These are phyloP conservation scores for Melitaea athalia DNA, from an alignment of 2,888 invertebrate genomes.

Conservation along the genomic window DNA sequence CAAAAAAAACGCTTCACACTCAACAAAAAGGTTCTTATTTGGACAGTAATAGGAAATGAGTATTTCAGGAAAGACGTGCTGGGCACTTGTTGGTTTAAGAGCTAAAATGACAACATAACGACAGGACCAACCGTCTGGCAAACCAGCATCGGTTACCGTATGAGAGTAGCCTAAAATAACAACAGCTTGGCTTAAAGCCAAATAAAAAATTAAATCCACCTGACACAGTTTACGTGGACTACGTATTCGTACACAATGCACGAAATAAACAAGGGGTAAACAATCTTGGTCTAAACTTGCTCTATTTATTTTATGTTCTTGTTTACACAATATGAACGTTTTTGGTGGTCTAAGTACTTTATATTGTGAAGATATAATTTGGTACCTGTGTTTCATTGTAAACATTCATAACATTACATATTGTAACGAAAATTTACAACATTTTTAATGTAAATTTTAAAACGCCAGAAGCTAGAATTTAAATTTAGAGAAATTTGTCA, in stretches of 20 bases:
- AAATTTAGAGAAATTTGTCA: too few species aligned
- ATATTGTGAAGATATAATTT: background rate
- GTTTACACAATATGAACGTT: conserved; percentile 31
- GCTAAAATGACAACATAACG: conserved; percentile 24
- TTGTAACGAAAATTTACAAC: too few species aligned
- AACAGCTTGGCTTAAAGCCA: conserved; percentile 60
- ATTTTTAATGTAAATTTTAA: too few species aligned
- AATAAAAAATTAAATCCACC: conserved; percentile 57
- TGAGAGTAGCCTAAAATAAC: conserved; percentile 53
- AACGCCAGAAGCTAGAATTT: too few species aligned
- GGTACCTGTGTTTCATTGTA: background rate
- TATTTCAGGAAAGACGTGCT: conserved; percentile 19
- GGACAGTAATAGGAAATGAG: too few species aligned
- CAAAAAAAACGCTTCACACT: too few species aligned
- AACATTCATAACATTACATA: too few species aligned
- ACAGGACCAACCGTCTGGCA: conserved; percentile 23
- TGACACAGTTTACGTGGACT: conserved; percentile 47
- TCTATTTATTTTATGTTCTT: conserved; percentile 39
- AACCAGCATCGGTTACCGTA: conserved; percentile 27
- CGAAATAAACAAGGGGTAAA: conserved; percentile 43
- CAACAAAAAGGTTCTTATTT: too few species aligned
- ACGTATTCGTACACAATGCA: conserved; percentile 42
- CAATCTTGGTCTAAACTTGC: conserved; percentile 42
- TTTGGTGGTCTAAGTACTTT: conserved; percentile 14
- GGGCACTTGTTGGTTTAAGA: conserved; percentile 36